A percentile compares a stretch with the other conserved stretches of the same genome.
These are phyloP conservation scores for Heliconius hortense DNA, from an alignment of 2,888 invertebrate species.

Conservation along the genomic window DNA sequence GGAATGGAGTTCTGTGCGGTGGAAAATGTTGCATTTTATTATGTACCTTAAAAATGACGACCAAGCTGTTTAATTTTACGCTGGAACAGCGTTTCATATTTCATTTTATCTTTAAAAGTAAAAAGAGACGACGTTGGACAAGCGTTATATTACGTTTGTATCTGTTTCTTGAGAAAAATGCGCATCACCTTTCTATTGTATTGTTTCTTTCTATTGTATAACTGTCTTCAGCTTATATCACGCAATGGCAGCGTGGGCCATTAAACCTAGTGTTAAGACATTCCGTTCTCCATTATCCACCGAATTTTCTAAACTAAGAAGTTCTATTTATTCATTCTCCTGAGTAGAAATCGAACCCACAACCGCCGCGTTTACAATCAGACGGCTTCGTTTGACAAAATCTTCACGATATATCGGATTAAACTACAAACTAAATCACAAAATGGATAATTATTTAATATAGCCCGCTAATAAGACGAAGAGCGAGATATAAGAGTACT, in stretches of 20 bases:
- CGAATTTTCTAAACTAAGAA: too few species aligned
- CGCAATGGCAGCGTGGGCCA: too few species aligned
- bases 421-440: too few species aligned
- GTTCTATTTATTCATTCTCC: too few species aligned
- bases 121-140: background rate
- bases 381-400: too few species aligned
- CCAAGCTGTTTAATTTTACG: background rate
- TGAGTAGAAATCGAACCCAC: too few species aligned
- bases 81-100: background rate
- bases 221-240: too few species aligned
- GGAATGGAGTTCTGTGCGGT: background rate
- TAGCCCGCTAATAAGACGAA: background rate
- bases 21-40: slow-evolving; percentile 10
- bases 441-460: background rate
- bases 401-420: too few species aligned
- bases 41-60: slow-evolving; percentile 18
- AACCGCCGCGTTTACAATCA: too few species aligned
- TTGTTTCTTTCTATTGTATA: background rate
- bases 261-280: too few species aligned
- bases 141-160: background rate
- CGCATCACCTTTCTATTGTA: too few species aligned
- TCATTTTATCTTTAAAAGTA: background rate
- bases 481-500: background rate
- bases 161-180: background rate
- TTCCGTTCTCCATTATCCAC: too few species aligned